Conservation (phyloP, 64 coral and sea anemone genomes). For the Platygyra sinensis region DNA sequence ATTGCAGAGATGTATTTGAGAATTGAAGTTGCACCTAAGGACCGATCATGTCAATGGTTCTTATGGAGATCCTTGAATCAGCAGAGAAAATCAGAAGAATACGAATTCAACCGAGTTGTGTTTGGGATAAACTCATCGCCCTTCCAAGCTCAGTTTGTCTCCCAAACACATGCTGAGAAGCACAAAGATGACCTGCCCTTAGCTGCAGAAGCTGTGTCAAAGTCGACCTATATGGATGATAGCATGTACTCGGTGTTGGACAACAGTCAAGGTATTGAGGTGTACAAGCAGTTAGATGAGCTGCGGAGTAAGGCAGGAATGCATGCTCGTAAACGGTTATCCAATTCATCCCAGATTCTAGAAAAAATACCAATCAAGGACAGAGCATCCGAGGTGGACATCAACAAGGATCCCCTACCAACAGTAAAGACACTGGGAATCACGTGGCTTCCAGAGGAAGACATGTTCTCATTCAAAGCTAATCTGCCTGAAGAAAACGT, state of each 20-base stretch:
- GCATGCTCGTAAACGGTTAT: background rate
- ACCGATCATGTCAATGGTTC: too few species aligned
- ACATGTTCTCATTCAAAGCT: too few species aligned
- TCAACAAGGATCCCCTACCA: constrained; percentile 4
- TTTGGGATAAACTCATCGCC: background rate
- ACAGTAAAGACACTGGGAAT: too few species aligned
- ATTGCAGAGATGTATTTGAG: too few species aligned
- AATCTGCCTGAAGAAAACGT: too few species aligned
- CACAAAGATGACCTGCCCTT: constrained; percentile 54
- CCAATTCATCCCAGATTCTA: constrained; percentile 50
- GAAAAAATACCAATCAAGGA: constrained; percentile 56
- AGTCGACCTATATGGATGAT: constrained; percentile 69
- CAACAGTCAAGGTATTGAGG: constrained; percentile 46
- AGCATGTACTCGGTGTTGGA: constrained; percentile 54
- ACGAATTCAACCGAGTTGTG: too few species aligned
- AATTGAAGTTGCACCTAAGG: too few species aligned
- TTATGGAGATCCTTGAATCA: too few species aligned
- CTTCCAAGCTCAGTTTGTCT: constrained; percentile 60
- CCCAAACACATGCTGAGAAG: constrained; percentile 54
- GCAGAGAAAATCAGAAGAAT: too few species aligned
- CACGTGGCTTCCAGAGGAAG: too few species aligned
- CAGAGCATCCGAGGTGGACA: constrained; percentile 49
- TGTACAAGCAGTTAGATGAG: constrained; percentile 36
- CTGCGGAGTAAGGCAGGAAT: constrained; percentile 56
- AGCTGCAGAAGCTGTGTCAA: constrained; percentile 58